These are phyloP conservation scores for Pituophis catenifer DNA, from an alignment of 2,113 vertebrate genomes.

Conservation along the genomic window DNA sequence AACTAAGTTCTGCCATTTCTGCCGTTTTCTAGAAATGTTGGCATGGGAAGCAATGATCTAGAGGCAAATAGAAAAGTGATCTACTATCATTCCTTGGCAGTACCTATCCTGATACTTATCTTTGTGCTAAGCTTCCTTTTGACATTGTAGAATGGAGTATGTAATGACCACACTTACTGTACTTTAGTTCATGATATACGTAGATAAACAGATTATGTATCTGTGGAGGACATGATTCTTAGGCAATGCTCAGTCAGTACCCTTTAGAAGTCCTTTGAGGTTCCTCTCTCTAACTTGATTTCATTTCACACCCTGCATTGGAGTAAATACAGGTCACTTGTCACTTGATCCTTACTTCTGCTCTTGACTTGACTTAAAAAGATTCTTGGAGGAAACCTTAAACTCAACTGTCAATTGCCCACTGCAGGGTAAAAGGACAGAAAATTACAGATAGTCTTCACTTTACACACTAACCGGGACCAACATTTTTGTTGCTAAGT, in stretches of 20 bases:
- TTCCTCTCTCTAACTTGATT: not conserved
- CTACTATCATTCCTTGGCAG: not conserved
- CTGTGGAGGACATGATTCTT: not conserved
- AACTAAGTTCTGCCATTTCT: not conserved
- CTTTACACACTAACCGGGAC: not conserved
- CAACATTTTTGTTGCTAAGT: not conserved
- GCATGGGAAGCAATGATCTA: not conserved
- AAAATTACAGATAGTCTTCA: not conserved
- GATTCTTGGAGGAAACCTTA: not conserved
- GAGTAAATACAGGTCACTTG: not conserved
- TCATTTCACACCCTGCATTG: not conserved
- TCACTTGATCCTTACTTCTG: not conserved
- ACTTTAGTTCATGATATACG: conserved; percentile 2
- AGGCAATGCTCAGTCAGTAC: not conserved
- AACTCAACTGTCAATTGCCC: not conserved
- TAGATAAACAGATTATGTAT: not conserved
- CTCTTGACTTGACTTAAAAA: not conserved
- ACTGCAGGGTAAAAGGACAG: not conserved
- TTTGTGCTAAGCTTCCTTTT: conserved; percentile 4
- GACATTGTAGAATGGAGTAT: not conserved
- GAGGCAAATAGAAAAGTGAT: not conserved
- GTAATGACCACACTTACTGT: not conserved
- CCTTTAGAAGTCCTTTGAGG: not conserved
- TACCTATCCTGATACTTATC: conserved; percentile 10
- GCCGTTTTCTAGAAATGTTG: not conserved